Conservation (phyloP, 2,113 vertebrate species). For the Caloenas nicobarica region DNA sequence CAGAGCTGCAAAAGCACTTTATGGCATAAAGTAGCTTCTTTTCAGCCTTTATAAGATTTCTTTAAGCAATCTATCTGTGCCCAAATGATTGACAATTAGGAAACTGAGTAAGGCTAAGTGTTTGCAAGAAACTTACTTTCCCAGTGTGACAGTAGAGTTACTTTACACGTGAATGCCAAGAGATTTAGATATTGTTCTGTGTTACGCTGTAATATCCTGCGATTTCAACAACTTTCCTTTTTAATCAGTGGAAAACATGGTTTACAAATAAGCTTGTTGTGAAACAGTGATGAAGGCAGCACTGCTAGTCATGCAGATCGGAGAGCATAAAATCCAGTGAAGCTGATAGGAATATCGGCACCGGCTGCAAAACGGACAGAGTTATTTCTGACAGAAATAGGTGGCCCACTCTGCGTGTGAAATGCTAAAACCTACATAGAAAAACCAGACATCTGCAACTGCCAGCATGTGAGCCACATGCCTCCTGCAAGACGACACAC, state of each 20-base stretch:
- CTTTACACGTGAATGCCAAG: not conserved
- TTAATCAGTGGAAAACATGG: not conserved
- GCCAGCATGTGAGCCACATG: not conserved
- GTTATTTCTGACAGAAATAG: not conserved
- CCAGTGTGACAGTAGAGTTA: not conserved
- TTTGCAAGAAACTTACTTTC: not conserved
- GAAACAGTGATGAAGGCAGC: not conserved
- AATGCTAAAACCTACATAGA: not conserved
- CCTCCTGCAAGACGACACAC: not conserved
- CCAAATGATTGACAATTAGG: not conserved
- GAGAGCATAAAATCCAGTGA: not conserved
- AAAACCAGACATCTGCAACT: not conserved
- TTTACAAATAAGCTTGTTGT: not conserved
- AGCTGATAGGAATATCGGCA: not conserved
- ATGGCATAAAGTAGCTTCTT: conserved; percentile 3
- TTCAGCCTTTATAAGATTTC: not conserved
- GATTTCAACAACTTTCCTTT: not conserved
- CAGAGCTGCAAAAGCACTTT: not conserved
- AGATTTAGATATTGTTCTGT: conserved; percentile 9
- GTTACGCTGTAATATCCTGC: not conserved
- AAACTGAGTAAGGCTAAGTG: not conserved
- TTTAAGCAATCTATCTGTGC: not conserved
- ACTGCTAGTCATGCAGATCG: not conserved
- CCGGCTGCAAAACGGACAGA: not conserved
- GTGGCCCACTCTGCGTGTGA: not conserved